Conservation (phyloP, 2,797 vertebrate genomes). For the Lateolabrax maculatus region DNA sequence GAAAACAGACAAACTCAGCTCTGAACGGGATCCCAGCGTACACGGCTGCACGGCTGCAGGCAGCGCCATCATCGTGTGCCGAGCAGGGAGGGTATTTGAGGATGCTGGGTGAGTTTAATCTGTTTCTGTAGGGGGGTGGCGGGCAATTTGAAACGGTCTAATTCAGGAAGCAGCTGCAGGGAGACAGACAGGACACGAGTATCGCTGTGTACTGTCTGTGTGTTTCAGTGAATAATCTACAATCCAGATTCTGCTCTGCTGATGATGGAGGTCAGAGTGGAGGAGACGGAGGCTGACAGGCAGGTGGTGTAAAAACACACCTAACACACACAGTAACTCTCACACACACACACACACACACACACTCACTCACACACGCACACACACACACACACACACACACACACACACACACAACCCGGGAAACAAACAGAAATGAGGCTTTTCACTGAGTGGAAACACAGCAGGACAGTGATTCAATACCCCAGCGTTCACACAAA, state of each 20-base stretch:
- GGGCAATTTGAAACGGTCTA: constrained; percentile 59
- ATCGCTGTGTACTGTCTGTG: not conserved
- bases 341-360: too few relatives aligned
- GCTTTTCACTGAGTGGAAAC: not conserved
- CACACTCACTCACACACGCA: too few relatives aligned
- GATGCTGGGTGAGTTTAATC: constrained; percentile 52
- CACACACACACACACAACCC: not conserved
- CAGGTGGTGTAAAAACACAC: constrained; percentile 11
- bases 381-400: too few relatives aligned
- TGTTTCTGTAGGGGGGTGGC: constrained; percentile 32
- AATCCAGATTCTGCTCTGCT: not conserved
- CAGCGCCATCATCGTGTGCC: constrained; percentile 41
- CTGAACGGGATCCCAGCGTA: constrained; percentile 16
- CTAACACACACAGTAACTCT: too few relatives aligned
- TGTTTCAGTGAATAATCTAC: constrained; percentile 23
- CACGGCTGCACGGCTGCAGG: constrained; percentile 40
- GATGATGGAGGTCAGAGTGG: not conserved
- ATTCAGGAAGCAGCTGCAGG: constrained; percentile 63
- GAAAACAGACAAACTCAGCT: constrained; percentile 24
- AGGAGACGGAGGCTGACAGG: not conserved
- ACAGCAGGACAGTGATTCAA: not conserved
- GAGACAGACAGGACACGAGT: constrained; percentile 39
- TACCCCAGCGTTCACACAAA: not conserved
- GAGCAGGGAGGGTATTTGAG: constrained; percentile 32
- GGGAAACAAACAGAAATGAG: constrained; percentile 15